Evolutionary conservation across 2,113 vertebrate genomes (phyloP).

Genomic region (Murina feae): DNA sequence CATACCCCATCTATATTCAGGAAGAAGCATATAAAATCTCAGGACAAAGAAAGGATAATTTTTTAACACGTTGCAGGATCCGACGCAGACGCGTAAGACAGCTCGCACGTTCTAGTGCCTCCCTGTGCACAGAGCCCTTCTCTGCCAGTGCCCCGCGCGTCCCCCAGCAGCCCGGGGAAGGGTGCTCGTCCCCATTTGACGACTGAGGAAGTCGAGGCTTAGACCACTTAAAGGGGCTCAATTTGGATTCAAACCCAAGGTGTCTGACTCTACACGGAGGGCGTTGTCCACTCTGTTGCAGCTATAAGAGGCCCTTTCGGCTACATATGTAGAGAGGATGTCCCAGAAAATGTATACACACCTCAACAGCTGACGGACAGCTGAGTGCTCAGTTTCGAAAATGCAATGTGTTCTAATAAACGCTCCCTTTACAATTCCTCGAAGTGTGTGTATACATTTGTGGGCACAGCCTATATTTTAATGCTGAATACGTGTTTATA

Average conservation of each 20-base stretch:
- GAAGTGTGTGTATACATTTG: too few species aligned
- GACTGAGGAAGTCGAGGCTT: neutral
- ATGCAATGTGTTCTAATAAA: too few species aligned
- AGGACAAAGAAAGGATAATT: neutral
- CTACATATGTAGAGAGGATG: neutral
- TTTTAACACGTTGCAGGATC: neutral
- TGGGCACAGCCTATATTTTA: neutral
- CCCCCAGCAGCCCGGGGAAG: neutral
- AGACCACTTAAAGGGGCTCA: neutral
- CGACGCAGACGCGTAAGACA: too few species aligned
- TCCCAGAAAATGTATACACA: too few species aligned
- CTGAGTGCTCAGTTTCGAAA: too few species aligned
- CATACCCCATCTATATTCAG: neutral
- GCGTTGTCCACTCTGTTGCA: neutral
- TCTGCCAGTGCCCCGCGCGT: rapidly evolving
- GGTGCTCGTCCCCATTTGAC: neutral
- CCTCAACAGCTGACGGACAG: too few species aligned
- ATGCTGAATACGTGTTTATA: neutral
- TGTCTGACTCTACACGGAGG: neutral
- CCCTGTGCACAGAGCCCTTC: rapidly evolving
- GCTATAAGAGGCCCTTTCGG: neutral
- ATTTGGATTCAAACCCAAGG: neutral
- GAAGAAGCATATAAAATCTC: neutral
- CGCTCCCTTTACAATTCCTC: too few species aligned
- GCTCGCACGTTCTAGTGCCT: rapidly evolving